phyloP scores from a whole-genome alignment of 1,140 invertebrate genomes.

The Varroa destructor region DNA sequence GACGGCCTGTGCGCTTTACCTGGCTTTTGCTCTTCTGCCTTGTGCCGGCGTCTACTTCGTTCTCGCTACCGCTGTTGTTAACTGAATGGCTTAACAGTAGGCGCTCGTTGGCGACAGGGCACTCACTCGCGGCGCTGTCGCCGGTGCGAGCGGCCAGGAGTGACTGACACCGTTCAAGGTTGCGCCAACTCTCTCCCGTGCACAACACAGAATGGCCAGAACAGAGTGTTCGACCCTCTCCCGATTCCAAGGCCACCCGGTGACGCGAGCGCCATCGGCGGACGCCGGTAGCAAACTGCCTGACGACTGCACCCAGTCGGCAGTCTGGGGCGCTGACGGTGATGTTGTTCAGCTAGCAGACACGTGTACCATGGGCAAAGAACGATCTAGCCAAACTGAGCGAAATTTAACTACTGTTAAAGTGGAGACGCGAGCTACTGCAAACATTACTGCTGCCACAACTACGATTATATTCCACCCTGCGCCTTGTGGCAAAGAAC shows the following conservation, averaged over 20 bases:
- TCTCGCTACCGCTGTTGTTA: background rate
- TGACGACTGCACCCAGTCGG: too few relatives aligned
- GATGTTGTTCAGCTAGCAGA: too few relatives aligned
- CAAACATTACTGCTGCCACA: too few relatives aligned
- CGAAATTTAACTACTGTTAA: too few relatives aligned
- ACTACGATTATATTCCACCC: too few relatives aligned
- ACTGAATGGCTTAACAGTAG: background rate
- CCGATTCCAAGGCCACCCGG: constrained; percentile 11
- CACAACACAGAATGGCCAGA: background rate
- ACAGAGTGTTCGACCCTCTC: constrained; percentile 16
- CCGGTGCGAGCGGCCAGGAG: constrained; percentile 13
- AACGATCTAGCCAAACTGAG: too few relatives aligned
- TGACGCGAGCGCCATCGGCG: constrained; percentile 14
- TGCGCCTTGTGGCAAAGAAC: too few relatives aligned
- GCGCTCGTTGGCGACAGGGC: background rate
- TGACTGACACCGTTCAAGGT: constrained; percentile 28
- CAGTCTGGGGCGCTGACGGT: too few relatives aligned
- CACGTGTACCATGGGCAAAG: too few relatives aligned
- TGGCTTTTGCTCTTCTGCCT: background rate
- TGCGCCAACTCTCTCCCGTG: background rate
- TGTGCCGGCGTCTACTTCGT: background rate
- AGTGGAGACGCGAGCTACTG: too few relatives aligned
- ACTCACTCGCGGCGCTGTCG: background rate
- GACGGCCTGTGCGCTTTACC: background rate
- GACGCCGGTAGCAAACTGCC: constrained; percentile 5